A percentile compares a stretch with the other conserved stretches of the same genome.
phyloP scores from a whole-genome alignment of 1,140 invertebrate genomes.

The Chrysoperla carnea region DNA sequence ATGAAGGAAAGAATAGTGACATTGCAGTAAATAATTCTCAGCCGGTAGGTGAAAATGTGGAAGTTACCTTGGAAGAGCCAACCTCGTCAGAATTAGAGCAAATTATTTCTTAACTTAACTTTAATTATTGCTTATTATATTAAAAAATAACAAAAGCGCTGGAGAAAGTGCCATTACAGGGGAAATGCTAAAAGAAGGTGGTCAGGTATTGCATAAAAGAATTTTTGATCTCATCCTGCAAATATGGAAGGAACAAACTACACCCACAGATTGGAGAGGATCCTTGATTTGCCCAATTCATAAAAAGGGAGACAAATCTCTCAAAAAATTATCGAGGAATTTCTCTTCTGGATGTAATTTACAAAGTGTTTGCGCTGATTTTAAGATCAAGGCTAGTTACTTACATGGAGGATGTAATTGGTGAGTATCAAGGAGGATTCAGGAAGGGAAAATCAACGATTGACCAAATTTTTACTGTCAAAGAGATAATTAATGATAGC shows the following conservation, averaged over 20 bases:
- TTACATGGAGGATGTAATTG: constrained; percentile 3
- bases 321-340: constrained; percentile 8
- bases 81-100: too few relatives aligned
- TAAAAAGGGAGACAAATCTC: constrained; percentile 7
- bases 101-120: too few relatives aligned
- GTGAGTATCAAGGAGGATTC: constrained; percentile 10
- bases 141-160: too few relatives aligned
- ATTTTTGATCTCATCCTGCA: not conserved
- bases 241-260: constrained; percentile 6
- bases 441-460: constrained; percentile 4
- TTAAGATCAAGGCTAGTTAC: not conserved
- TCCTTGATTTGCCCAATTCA: constrained; percentile 2
- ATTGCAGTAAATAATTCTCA: too few relatives aligned
- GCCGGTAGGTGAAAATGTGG: too few relatives aligned
- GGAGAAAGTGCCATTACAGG: too few relatives aligned
- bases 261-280: constrained; percentile 1
- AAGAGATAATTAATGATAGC: not conserved
- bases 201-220: too few relatives aligned
- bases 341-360: constrained; percentile 4
- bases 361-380: constrained; percentile 4
- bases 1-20: too few relatives aligned
- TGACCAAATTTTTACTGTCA: constrained; percentile 9
- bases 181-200: too few relatives aligned
- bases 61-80: too few relatives aligned
- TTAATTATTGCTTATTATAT: too few relatives aligned